phyloP scores from a whole-genome alignment of 1,140 invertebrate genomes.

The Sminthurinus signatus region DNA sequence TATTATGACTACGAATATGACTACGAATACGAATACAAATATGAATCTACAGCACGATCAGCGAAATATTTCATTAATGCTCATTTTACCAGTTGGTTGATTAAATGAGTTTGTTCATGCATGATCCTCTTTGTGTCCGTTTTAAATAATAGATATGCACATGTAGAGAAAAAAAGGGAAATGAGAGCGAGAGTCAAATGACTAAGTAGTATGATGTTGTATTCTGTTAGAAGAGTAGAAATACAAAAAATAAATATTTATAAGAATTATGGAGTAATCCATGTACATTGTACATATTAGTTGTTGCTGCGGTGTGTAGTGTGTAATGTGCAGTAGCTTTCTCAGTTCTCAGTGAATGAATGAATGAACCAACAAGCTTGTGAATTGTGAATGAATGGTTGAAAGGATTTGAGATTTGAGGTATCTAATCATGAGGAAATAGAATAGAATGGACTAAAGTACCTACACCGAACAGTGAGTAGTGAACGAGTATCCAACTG shows the following conservation, averaged over 20 bases:
- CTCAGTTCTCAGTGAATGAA: background rate
- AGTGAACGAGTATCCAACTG: background rate
- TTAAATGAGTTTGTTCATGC: conserved; percentile 9
- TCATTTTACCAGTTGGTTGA: conserved; percentile 6
- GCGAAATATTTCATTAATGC: too few relatives aligned
- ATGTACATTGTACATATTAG: too few relatives aligned
- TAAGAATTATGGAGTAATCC: background rate
- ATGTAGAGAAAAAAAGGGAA: background rate
- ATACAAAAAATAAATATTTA: background rate
- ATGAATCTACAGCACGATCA: too few relatives aligned
- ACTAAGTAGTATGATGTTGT: background rate
- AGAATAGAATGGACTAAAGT: too few relatives aligned
- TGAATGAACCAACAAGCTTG: background rate
- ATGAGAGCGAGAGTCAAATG: background rate
- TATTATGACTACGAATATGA: background rate
- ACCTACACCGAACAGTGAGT: too few relatives aligned
- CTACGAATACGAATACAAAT: background rate
- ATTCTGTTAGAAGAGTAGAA: background rate
- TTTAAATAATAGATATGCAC: background rate
- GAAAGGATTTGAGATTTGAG: background rate
- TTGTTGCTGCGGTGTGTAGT: too few relatives aligned
- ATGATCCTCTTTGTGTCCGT: background rate
- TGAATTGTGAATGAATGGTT: background rate
- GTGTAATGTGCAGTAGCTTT: too few relatives aligned
- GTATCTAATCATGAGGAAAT: conserved; percentile 13